Base-by-base conservation (phyloP, 2,797 vertebrate species). In the Dicrostonyx torquatus region DNA sequence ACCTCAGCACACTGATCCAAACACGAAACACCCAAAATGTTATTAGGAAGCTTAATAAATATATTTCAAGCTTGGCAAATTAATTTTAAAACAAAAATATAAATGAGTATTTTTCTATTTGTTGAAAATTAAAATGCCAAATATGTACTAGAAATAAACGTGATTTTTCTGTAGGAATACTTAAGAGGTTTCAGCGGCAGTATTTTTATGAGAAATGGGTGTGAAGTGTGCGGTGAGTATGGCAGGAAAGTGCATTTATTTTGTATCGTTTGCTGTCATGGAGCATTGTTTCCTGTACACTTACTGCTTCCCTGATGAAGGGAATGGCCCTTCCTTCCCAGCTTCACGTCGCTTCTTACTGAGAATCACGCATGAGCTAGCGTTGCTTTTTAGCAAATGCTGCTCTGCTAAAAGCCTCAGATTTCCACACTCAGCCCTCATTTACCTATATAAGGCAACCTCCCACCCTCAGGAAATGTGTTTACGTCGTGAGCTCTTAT, bases 1-100 rank as follows among this genome's bases (percentile, higher is more conserved):
- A 86, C 15, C 64, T 87, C 24, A 90, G 45, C 29, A 91, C 62
- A 84, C 5, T 5, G 31, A 22, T 34, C 37, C 13, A 89, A 89
- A 89, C 3, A 72, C 11, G 29, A 87, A 82, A 40, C 20, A 75
- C 83, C 4, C 31, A 87, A 93, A 93, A 85, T 94, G 83, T 45
- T 53, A 80, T 12, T 45, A 88, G 48, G 22, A 18, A 34, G 50
- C 22, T 88, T 75, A 83, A 86, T 26, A 78, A 68, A 79, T 26
- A 43, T 48, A 84, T 15, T 22, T 26, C 31, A 43, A 88, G 15
- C 5, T 72, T 48, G 80, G 40, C 50, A 50, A 24, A 48, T 87
- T 70, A 95, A 84, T 26, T 88, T 58, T 34, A 84, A 93, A 76
- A 82, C 89, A 55, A 9, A 96, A 89, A 92, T 60, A 55, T 92